Evolutionary conservation across 2,113 vertebrate genomes (phyloP).

Genomic region (Bucco capensis): DNA sequence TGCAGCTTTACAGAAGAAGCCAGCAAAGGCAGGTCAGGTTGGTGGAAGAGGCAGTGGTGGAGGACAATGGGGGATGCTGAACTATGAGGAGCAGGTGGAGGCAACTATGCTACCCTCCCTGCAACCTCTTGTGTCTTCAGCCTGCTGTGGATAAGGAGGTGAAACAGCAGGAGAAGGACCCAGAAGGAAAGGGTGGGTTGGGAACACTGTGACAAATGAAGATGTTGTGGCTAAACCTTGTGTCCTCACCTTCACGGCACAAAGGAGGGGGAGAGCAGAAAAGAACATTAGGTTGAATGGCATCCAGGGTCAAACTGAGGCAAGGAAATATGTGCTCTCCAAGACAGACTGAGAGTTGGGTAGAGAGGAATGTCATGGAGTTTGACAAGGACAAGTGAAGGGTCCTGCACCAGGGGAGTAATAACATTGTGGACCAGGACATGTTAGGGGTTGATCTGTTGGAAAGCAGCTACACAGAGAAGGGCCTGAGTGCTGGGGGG

Average conservation of each 20-base stretch:
- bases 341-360: too few relatives aligned
- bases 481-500: too few relatives aligned
- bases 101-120: too few relatives aligned
- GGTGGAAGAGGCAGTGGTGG: fast-evolving
- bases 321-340: neutral
- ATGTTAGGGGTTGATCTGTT: too few relatives aligned
- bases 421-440: too few relatives aligned
- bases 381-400: too few relatives aligned
- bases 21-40: fast-evolving
- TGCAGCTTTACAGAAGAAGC: neutral
- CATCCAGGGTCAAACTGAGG: neutral
- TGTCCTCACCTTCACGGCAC: neutral
- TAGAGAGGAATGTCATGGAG: too few relatives aligned
- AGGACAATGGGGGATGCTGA: fast-evolving
- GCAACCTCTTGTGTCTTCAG: fast-evolving
- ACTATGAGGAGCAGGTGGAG: neutral
- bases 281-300: neutral
- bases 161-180: neutral
- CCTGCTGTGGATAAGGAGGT: fast-evolving
- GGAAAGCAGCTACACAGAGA: too few relatives aligned
- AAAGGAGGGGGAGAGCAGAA: too few relatives aligned
- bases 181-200: neutral
- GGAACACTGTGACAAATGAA: neutral
- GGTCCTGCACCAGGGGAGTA: too few relatives aligned
- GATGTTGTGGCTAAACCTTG: neutral